A percentile compares a stretch with the other conserved stretches of the same genome.
These are phyloP conservation scores for Drosophila mauritiana DNA, from an alignment of 1,140 invertebrate genomes.

Conservation along the genomic window DNA sequence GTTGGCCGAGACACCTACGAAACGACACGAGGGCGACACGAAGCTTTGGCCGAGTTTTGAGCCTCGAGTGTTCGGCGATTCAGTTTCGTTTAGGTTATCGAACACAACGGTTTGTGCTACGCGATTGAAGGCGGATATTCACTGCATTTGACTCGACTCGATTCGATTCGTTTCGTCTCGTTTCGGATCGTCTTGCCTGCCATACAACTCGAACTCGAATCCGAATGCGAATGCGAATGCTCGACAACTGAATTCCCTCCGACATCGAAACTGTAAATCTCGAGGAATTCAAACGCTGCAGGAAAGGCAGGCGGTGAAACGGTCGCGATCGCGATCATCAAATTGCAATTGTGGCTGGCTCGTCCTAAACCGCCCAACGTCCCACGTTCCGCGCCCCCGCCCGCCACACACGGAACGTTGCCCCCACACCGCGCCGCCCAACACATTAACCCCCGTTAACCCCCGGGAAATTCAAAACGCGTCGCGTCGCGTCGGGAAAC, in stretches of 20 bases:
- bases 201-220: not conserved
- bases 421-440: not conserved
- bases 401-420: not conserved
- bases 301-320: not conserved
- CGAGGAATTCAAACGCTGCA: not conserved
- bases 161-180: conserved; percentile 9
- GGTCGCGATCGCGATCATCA: conserved; percentile 11
- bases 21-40: not conserved
- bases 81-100: conserved; percentile 72
- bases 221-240: not conserved
- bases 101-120: conserved; percentile 51
- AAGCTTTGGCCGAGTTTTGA: conserved; percentile 67
- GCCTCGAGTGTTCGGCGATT: conserved; percentile 50
- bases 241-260: not conserved
- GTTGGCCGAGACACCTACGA: not conserved
- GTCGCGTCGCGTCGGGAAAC: conserved; percentile 23
- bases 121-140: conserved; percentile 5
- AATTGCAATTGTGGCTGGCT: conserved; percentile 7
- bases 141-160: conserved; percentile 9
- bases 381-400: not conserved
- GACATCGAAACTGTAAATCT: conserved; percentile 7
- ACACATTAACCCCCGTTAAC: too few species aligned
- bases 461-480: conserved; percentile 12
- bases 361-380: not conserved
- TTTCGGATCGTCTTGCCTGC: conserved; percentile 5